Conservation (phyloP, 2,113 vertebrate genomes). For the Perognathus longimembris region DNA sequence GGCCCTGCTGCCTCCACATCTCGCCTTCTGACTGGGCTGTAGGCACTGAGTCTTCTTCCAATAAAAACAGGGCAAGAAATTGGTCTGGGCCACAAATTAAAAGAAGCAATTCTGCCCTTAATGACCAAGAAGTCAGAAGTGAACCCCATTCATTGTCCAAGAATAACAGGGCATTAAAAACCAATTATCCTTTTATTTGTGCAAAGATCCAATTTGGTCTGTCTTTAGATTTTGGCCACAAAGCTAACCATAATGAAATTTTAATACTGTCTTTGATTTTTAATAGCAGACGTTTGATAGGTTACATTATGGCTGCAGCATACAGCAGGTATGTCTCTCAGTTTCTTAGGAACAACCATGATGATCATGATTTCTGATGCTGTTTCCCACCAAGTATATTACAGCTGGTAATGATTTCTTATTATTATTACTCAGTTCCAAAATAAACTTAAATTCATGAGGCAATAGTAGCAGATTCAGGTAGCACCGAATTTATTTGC, state of each 20-base stretch:
- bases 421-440: not conserved
- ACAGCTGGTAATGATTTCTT: not conserved
- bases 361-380: not conserved
- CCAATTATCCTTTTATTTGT: not conserved
- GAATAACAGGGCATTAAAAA: not conserved
- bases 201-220: constrained; percentile 1
- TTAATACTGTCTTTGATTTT: constrained; percentile 25
- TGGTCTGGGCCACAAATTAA: not conserved
- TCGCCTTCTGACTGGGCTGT: not conserved
- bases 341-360: not conserved
- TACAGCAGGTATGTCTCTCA: not conserved
- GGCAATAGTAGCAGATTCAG: not conserved
- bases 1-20: too few relatives aligned
- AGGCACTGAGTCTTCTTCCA: not conserved
- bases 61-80: not conserved
- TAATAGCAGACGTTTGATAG: not conserved
- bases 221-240: constrained; percentile 28
- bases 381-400: not conserved
- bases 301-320: not conserved
- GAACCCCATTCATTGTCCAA: not conserved
- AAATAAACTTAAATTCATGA: constrained; percentile 17
- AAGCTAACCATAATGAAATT: constrained; percentile 4
- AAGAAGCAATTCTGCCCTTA: not conserved
- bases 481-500: not conserved
- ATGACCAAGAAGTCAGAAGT: not conserved